Evolutionary conservation across 2,888 invertebrate species (phyloP), one percentile per base, ranked within the genome.

Genomic region (Melitaea athalia): DNA sequence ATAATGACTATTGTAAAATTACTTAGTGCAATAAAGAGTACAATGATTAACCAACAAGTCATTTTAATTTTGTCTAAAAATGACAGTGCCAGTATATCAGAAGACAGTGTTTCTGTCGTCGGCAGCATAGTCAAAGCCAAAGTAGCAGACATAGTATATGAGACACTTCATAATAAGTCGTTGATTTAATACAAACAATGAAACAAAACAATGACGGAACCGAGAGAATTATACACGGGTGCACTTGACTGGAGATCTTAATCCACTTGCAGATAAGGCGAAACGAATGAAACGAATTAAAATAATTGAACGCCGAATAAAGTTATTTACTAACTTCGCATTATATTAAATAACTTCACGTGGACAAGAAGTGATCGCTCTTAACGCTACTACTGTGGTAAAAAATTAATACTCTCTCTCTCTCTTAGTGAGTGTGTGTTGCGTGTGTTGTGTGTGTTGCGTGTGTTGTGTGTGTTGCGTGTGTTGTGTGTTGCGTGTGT

Each of bases 201-300:
- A 31, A 52, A 24, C 12, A 24, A 52, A 52, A 68, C 61, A 64
- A 70, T 64, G 67, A 70, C 67, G 70, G 67, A 70, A 70, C 67
- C 14, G 57, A 70, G 47, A 12, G 45, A 67, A 67, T 67, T 63
- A 50, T 55, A n/a, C 63, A 70, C 60, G 67, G 63, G 31, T 57
- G 64, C 55, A 42, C 62, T 63, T 38, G 31, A 52, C 52, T 52
- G 24, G 52, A 52, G 57, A 59, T 55, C 15, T 12, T 42, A 47
- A 12, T 4, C 59, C 24, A 33, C 42, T n/a, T 50, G 42, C 14
- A 24, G 38, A 60, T 12, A 43, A 59, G 31, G 17, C 14, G 17
- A 15, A 33, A 7, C 52, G 11, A 14, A 33, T 17, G 57, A n/a
- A 61, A 47, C 49, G 47, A 61, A 61, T 61, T 61, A 61, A 61